phyloP scores from a whole-genome alignment of 2,797 vertebrate species.

The Poecile montanus region DNA sequence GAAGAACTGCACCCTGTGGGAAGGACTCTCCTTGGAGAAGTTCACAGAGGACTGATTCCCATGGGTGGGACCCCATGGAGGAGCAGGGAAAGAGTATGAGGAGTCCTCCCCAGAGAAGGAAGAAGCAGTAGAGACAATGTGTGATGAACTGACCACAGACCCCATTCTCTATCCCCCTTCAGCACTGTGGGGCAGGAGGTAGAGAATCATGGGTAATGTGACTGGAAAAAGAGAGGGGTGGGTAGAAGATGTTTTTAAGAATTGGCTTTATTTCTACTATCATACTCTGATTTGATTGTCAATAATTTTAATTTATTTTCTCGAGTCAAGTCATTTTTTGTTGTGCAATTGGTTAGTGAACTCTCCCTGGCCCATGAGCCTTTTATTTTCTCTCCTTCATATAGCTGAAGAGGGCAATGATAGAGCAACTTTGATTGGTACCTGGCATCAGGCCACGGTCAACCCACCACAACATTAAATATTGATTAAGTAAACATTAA shows the following conservation, averaged over 20 bases:
- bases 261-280: not conserved
- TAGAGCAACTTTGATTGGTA: not conserved
- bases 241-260: not conserved
- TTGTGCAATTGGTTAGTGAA: not conserved
- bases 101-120: not conserved
- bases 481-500: not conserved
- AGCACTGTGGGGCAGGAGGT: not conserved
- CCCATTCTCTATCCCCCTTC: not conserved
- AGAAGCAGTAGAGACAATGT: not conserved
- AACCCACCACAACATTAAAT: not conserved
- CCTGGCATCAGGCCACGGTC: not conserved
- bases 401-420: not conserved
- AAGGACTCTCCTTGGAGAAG: not conserved
- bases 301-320: not conserved
- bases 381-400: not conserved
- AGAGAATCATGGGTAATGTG: not conserved
- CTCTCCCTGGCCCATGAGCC: not conserved
- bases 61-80: not conserved
- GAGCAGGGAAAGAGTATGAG: not conserved
- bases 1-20: not conserved
- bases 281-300: not conserved
- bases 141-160: not conserved
- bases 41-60: not conserved
- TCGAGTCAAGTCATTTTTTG: not conserved
- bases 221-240: not conserved